Percentiles rank a stretch among this genome's conserved stretches.
Conservation (phyloP, 2,113 vertebrate species). For the Microcebus ravelobensis region DNA sequence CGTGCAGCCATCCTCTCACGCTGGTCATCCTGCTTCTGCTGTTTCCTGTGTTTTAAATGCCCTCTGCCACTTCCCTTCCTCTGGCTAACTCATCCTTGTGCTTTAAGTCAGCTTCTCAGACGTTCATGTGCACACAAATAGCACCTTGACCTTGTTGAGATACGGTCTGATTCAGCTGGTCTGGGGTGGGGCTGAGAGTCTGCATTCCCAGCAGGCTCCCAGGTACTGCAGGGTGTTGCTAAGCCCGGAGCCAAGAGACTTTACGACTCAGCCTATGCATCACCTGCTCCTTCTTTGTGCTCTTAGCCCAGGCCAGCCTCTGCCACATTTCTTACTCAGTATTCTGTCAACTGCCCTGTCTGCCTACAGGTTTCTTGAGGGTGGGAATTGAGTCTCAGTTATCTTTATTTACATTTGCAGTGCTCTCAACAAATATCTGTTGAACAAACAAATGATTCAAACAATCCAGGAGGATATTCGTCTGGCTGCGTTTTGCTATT, state of each 20-base stretch:
- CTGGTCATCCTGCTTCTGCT: not conserved
- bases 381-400: not conserved
- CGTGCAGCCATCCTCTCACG: not conserved
- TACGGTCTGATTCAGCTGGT: not conserved
- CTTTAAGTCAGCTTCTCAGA: not conserved
- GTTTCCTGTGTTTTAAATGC: not conserved
- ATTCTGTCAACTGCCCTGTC: not conserved
- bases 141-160: not conserved
- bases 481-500: conserved; percentile 6
- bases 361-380: not conserved
- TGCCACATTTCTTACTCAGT: not conserved
- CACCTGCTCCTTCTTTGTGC: not conserved
- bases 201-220: not conserved
- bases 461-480: not conserved
- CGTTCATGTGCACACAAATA: not conserved
- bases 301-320: not conserved
- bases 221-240: not conserved
- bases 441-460: not conserved
- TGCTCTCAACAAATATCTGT: not conserved
- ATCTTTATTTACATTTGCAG: not conserved
- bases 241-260: no score
- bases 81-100: not conserved
- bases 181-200: not conserved
- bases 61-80: not conserved
- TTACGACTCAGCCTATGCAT: not conserved